Base-by-base conservation (phyloP, 1,140 invertebrate genomes). In the Diachasmimorpha longicaudata region DNA sequence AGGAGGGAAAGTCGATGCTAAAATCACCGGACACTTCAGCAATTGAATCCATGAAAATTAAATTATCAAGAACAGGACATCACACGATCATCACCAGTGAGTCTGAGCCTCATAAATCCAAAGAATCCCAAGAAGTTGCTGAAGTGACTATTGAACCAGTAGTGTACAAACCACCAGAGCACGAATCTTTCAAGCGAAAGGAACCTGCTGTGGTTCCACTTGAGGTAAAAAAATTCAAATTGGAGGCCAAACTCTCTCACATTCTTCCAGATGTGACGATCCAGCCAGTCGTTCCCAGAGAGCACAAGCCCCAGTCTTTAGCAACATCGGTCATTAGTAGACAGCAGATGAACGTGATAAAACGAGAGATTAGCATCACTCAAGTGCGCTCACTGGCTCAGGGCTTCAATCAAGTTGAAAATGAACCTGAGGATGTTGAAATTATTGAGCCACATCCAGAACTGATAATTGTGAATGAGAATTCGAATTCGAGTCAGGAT, bases 401-500 rank as follows among this genome's bases (percentile, higher is more conserved):
- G 2, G 88, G 86, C 73, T 71, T 87, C 0, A 88, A 88, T 25
- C 78, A 78, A 14, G 14, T 52, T 1, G 66, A 87, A 8, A 78
- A 70, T 1, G 77, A 88, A 70, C 70, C 79, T 5, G 74, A 78
- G 10, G 81, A 81, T 37, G 88, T 87, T 69, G 87, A 89, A 52
- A 88, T 89, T 11, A 88, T 89, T 25, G 88, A 89, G 16, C 85
- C 85, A 25, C 82, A 84, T 13, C 87, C 88, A 6, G 88, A 89
- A 63, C 73, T 89, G 4, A 88, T 89, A 70, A 87, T 89, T 39
- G 88, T 88, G 0, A 89, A 89, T 69, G 87, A 89, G 36, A 89
- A 89, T 69, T 89, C 88, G 0, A 89, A 89, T 63, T 89, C 88
- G 3, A 89, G 88, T 70, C 87, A 89, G 48, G 88, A 89, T 46